Percentiles rank a stretch among this genome's conserved stretches.
These are phyloP conservation scores for Resseliella maxima DNA, from an alignment of 2,888 invertebrate genomes.

Conservation along the genomic window DNA sequence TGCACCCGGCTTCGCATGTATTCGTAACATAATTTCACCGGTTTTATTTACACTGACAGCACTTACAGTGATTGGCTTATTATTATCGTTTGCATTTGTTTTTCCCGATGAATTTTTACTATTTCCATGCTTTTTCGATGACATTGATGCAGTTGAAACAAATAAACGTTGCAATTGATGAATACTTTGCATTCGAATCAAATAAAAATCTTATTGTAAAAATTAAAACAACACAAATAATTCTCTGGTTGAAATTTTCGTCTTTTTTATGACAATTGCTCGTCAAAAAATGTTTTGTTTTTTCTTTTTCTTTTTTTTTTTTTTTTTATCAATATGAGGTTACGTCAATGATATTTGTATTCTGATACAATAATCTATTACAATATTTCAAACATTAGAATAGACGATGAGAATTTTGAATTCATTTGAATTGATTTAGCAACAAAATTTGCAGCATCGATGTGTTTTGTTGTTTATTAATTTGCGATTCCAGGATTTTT, in stretches of 20 bases:
- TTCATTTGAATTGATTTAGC: not conserved
- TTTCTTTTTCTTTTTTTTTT: too few relatives aligned
- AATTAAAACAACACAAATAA: not conserved
- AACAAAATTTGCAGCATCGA: conserved; percentile 45
- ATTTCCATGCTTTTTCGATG: not conserved
- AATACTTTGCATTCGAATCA: not conserved
- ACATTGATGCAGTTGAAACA: not conserved
- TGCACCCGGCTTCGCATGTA: conserved; percentile 81
- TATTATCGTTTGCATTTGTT: not conserved
- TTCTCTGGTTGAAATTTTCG: not conserved
- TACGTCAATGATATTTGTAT: not conserved
- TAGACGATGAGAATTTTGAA: not conserved
- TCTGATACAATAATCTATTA: not conserved
- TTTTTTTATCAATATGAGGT: not conserved
- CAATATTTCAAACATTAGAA: not conserved
- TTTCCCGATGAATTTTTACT: not conserved
- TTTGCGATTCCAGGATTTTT: conserved; percentile 64
- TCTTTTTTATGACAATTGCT: not conserved
- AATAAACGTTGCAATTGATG: not conserved
- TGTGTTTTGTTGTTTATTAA: conserved; percentile 56
- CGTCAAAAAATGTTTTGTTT: not conserved
- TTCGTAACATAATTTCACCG: conserved; percentile 73
- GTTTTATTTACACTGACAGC: conserved; percentile 69
- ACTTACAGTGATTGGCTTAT: not conserved
- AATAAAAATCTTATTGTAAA: not conserved